Evolutionary conservation across 2,113 vertebrate species (phyloP), one percentile per base, ranked within the genome.

Genomic region (Alexandromys fortis): DNA sequence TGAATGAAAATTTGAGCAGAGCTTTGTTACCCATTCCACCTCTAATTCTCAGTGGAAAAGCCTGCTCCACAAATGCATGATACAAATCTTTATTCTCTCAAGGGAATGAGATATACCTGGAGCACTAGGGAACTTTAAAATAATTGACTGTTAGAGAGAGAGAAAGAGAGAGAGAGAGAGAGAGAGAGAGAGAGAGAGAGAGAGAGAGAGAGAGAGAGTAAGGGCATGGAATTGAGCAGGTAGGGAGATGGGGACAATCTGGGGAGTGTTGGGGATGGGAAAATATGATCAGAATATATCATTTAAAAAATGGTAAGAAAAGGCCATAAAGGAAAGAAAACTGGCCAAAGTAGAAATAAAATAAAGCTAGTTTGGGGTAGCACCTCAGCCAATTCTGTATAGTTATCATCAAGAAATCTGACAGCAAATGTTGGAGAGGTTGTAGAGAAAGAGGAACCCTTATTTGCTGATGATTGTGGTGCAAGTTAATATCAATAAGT

Each of bases 11-110:
- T 63, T 85, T 89, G 16, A 3, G 2, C 45, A 78, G 49, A 86
- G 5, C 24, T 30, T 87, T 86, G 45, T 33, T 70, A 22, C 1
- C 26, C 21, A 55, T 16, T 21, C 28, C 22, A 42, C 58, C 30
- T 87, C 61, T 86, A 77, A 83, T 68, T 86, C 65, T 96, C 35
- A 19, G 16, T 63, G 63, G 49, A 88, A 82, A 96, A 61, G 24
- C 10, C 82, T 79, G 52, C 52, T 96, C 83, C 91, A 83, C n/a
- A 89, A 91, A 86, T n/a, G 14, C 9, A 24, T 26, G 52, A 65
- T 35, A 38, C 63, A 83, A 88, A 73, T 68, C 33, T 19, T 49
- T 30, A 8, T 38, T 89, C 45, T 47, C 65, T 68, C 13, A 72
- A 89, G 67, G 28, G 17, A 67, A 33, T 67, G 12, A 92, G 24